Base-by-base conservation (phyloP, 2,797 vertebrate species). In the Myripristis murdjan region DNA sequence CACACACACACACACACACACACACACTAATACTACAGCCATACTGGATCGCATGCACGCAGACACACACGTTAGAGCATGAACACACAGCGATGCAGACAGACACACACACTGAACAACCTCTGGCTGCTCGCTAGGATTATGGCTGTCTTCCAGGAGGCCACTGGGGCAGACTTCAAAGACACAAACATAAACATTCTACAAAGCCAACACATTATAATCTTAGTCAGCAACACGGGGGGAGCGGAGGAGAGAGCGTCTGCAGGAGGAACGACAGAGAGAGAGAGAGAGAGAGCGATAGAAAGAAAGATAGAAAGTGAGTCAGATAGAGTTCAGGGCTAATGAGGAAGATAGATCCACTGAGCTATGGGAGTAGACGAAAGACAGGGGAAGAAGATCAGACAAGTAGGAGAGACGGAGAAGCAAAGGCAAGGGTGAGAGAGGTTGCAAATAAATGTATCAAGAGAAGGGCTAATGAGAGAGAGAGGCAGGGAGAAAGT, bases 311-410 rank as follows among this genome's bases (percentile, higher is more conserved):
- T n/a, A n/a, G n/a, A n/a, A n/a, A n/a, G n/a, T n/a, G 73, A 87
- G 78, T 91, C 70, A 72, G 75, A 81, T 68, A 79, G 80, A 89
- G 86, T 82, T 79, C 73, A 72, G 60, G 75, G 66, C 81, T 88
- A 90, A 91, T 92, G 88, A 91, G 81, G 77, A 90, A 87, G 91
- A 91, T 77, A 73, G 87, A 91, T 87, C 81, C 77, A 90, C 82
- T 81, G 83, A 84, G 75, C 72, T 87, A 85, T 72, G 73, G 82
- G 72, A 86, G 81, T 74, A 35, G 68, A 78, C 55, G 81, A 82
- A 79, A 89, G 85, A 82, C 71, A 47, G 81, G 89, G 87, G 77
- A 83, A 88, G n/a, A 89, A 81, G 80, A 86, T 68, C 44, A 62
- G 71, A 86, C 74, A 41, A 54, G 75, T 63, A 59, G 86, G 77